A percentile compares a stretch with the other conserved stretches of the same genome.
phyloP scores from a whole-genome alignment of 1,140 invertebrate species.

The Polypedilum vanderplanki region DNA sequence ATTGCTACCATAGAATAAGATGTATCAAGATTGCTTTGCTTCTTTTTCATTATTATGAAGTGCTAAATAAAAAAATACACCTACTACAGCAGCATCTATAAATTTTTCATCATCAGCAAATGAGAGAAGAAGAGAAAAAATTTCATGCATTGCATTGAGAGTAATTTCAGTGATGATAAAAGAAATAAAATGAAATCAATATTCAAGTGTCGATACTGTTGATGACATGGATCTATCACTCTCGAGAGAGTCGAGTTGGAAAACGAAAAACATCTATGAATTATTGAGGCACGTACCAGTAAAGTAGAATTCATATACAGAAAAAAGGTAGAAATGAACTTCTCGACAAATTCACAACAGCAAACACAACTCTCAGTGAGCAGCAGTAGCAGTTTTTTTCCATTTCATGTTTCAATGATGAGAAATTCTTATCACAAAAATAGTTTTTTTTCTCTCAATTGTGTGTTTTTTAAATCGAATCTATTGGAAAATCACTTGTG shows the following conservation, averaged over 20 bases:
- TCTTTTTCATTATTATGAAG: too few species aligned
- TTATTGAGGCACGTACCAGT: slow-evolving; percentile 11
- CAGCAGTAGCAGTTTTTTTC: too few species aligned
- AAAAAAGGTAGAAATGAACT: slow-evolving; percentile 3
- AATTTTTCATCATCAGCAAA: slow-evolving; percentile 9
- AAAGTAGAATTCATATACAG: background rate
- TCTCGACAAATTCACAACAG: background rate
- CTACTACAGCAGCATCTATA: background rate
- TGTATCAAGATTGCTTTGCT: too few species aligned
- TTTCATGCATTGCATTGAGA: too few species aligned
- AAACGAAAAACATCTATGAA: slow-evolving; percentile 12
- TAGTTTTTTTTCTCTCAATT: too few species aligned
- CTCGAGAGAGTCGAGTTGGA: background rate
- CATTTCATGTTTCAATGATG: too few species aligned
- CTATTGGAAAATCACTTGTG: too few species aligned
- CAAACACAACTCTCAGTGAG: too few species aligned
- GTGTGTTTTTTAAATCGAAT: too few species aligned
- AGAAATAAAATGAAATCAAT: slow-evolving; percentile 14
- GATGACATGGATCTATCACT: slow-evolving; percentile 5
- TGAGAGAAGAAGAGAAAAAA: background rate
- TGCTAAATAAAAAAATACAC: background rate
- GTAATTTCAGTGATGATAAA: background rate
- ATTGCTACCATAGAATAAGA: too few species aligned
- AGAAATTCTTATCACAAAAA: too few species aligned
- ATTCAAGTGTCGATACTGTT: slow-evolving; percentile 18